Conservation (phyloP, 2,888 invertebrate genomes). For the Aphodius granarius region DNA sequence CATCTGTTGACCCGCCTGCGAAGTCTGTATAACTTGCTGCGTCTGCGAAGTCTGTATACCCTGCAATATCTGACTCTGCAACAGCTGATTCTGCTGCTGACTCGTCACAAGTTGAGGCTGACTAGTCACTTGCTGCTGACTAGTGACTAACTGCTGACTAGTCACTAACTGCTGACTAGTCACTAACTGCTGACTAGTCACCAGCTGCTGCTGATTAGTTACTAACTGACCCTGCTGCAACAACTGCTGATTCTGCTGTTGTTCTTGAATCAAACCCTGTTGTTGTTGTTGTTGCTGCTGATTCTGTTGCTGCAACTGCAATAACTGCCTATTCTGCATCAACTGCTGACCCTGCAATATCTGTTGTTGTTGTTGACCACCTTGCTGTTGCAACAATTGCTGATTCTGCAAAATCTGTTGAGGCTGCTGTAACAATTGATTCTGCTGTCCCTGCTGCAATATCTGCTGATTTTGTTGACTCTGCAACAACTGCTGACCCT, state of each 20-base stretch:
- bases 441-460: conserved; percentile 48
- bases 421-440: conserved; percentile 39
- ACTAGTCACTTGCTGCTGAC: conserved; percentile 16
- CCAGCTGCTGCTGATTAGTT: conserved; percentile 25
- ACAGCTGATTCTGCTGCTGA: conserved; percentile 35
- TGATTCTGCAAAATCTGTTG: conserved; percentile 23
- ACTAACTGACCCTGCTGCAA: neutral
- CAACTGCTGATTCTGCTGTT: conserved; percentile 35
- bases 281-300: conserved; percentile 29
- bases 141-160: neutral
- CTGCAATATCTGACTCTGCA: conserved; percentile 48
- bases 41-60: conserved; percentile 30
- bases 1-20: no score
- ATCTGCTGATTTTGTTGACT: conserved; percentile 45
- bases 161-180: conserved; percentile 44
- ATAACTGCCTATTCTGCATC: conserved; percentile 45
- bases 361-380: conserved; percentile 43
- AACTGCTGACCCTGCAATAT: conserved; percentile 50
- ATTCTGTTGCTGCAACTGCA: conserved; percentile 31
- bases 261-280: conserved; percentile 33
- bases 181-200: conserved; percentile 31
- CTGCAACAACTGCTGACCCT: conserved; percentile 46
- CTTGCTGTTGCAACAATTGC: conserved; percentile 26
- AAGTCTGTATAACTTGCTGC: conserved; percentile 49
- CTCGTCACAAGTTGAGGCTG: no score